A percentile compares a stretch with the other conserved stretches of the same genome.
phyloP scores from a whole-genome alignment of 2,888 invertebrate species.

The Geotrupes spiniger region DNA sequence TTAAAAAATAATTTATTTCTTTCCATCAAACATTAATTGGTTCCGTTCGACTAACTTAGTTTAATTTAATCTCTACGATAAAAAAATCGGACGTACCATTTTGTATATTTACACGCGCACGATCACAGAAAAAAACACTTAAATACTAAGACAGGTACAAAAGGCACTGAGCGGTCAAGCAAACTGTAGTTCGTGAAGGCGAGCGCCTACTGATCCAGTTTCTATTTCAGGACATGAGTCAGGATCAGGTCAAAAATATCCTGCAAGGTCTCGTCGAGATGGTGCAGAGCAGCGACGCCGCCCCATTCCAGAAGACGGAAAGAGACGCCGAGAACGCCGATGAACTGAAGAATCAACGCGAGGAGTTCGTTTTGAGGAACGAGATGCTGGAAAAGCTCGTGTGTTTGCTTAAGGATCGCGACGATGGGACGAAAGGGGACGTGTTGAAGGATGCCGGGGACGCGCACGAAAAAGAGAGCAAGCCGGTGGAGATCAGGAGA shows the following conservation, averaged over 20 bases:
- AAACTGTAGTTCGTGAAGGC: constrained; percentile 1
- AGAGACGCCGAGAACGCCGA: not conserved
- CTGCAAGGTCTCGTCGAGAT: constrained; percentile 44
- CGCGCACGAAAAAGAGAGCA: too few species aligned
- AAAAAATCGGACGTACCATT: too few species aligned
- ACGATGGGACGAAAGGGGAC: constrained; percentile 14
- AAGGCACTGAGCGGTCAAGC: not conserved
- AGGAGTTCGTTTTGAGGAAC: not conserved
- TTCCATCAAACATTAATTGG: too few species aligned
- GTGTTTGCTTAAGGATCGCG: constrained; percentile 10
- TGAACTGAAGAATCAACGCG: not conserved
- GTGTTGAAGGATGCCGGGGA: too few species aligned
- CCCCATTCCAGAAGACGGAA: constrained; percentile 11
- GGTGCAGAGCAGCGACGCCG: constrained; percentile 32
- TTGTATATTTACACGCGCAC: too few species aligned
- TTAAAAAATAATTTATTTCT: too few species aligned
- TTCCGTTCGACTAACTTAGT: too few species aligned
- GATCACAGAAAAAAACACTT: too few species aligned
- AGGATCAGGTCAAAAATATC: constrained; percentile 43
- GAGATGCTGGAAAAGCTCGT: constrained; percentile 11
- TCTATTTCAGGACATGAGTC: constrained; percentile 33
- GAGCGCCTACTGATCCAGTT: constrained; percentile 5
- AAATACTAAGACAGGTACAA: too few species aligned
- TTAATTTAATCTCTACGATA: too few species aligned
- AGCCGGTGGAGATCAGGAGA: too few species aligned